A percentile compares a stretch with the other conserved stretches of the same genome.
These are phyloP conservation scores for Papilio helenus DNA, from an alignment of 1,140 invertebrate genomes.

Conservation along the genomic window DNA sequence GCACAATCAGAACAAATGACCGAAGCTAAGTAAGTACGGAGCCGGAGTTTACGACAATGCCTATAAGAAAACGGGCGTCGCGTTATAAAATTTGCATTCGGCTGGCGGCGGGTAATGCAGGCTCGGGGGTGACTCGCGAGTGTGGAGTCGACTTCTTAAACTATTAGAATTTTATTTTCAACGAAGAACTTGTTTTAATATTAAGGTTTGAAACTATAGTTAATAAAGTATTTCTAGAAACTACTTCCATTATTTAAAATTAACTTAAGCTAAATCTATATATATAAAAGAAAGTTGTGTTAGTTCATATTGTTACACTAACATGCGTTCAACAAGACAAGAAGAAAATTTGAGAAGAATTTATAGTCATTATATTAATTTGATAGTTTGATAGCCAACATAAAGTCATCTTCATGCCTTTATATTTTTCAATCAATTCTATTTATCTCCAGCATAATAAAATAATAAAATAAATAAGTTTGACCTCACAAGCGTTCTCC, in stretches of 20 bases:
- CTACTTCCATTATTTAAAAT: no score
- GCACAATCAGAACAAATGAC: conserved; percentile 76
- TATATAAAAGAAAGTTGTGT: no score
- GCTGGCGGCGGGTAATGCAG: conserved; percentile 69
- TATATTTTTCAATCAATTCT: neutral
- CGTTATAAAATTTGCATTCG: conserved; percentile 83
- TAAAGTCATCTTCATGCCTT: neutral
- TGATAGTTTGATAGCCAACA: neutral
- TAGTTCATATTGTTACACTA: no score
- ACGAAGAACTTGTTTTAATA: no score
- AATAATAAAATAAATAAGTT: neutral
- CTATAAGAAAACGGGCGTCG: conserved; percentile 80
- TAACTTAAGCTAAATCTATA: no score
- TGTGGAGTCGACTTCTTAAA: conserved; percentile 56
- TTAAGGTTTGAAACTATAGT: no score
- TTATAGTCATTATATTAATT: neutral
- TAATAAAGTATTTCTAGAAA: no score
- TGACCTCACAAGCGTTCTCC: conserved; percentile 49
- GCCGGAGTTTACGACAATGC: conserved; percentile 77
- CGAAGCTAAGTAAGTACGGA: conserved; percentile 66
- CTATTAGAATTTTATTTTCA: neutral
- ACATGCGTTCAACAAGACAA: no score
- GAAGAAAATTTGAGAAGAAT: neutral
- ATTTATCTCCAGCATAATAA: neutral
- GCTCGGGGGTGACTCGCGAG: conserved; percentile 46